Evolutionary conservation across 2,113 vertebrate genomes (phyloP).

Genomic region (Tricholaema leucomelas): DNA sequence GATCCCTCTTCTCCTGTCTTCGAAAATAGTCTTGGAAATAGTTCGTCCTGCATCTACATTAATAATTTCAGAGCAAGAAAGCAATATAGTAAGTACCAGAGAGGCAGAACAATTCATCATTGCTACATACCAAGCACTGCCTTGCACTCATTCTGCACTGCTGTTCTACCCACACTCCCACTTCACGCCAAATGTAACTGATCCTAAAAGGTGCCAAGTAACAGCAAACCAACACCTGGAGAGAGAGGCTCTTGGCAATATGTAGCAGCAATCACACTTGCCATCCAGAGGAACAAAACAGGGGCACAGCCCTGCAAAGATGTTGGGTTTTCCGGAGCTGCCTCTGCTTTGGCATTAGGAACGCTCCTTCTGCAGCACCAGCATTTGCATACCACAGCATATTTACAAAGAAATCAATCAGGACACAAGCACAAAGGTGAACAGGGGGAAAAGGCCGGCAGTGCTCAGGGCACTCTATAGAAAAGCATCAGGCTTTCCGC

Average conservation of each 20-base stretch:
- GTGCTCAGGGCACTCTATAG: neutral
- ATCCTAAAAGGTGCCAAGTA: neutral
- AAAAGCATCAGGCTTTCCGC: neutral
- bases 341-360: neutral
- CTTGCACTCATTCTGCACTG: neutral
- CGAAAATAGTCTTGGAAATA: slow-evolving; percentile 10
- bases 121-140: neutral
- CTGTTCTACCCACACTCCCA: neutral
- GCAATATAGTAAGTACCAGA: neutral
- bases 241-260: neutral
- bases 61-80: neutral
- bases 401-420: slow-evolving; percentile 44
- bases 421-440: slow-evolving; percentile 19
- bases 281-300: neutral
- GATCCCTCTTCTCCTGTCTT: neutral
- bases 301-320: neutral
- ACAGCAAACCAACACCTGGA: neutral
- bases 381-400: slow-evolving; percentile 42
- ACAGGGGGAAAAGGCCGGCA: rapidly evolving
- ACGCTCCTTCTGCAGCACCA: neutral
- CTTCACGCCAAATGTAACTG: rapidly evolving
- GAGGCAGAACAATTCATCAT: neutral
- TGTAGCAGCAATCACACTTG: neutral
- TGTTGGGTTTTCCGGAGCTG: slow-evolving; percentile 13
- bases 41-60: neutral